phyloP scores from a whole-genome alignment of 2,113 vertebrate genomes.

The Halichoerus grypus region DNA sequence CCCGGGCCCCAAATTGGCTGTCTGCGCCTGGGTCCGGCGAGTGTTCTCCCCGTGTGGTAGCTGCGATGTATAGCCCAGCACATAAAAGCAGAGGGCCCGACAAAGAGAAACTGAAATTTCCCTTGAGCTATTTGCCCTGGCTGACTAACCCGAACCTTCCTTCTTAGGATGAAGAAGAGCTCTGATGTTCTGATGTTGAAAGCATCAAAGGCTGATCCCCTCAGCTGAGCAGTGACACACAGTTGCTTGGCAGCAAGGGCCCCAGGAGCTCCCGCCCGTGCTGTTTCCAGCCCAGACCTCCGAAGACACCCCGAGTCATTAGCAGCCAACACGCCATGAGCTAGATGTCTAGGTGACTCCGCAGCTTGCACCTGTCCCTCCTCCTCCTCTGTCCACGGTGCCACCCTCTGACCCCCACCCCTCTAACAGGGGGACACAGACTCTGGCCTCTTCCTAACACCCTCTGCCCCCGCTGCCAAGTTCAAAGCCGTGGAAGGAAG shows the following conservation, averaged over 20 bases:
- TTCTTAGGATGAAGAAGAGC: constrained; percentile 80
- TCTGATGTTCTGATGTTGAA: constrained; percentile 83
- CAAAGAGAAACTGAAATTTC: constrained; percentile 82
- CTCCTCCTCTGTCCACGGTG: accelerated
- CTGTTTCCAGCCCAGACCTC: neutral
- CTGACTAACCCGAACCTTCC: constrained; percentile 76
- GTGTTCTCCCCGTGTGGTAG: constrained; percentile 12
- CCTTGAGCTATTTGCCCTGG: constrained; percentile 83
- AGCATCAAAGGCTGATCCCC: constrained; percentile 81
- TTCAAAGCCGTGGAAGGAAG: constrained; percentile 61
- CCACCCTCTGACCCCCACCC: neutral
- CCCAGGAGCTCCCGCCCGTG: constrained; percentile 24
- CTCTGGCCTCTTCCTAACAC: neutral
- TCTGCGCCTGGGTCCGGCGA: accelerated
- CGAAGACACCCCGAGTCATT: neutral
- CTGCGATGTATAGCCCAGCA: constrained; percentile 22
- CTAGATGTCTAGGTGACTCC: accelerated
- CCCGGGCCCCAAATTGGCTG: neutral
- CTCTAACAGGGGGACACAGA: neutral
- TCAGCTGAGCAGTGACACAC: constrained; percentile 71
- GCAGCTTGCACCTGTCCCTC: neutral
- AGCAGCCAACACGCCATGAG: neutral
- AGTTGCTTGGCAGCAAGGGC: constrained; percentile 32
- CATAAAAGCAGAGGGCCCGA: constrained; percentile 79
- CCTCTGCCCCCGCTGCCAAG: neutral